Evolutionary conservation across 2,888 invertebrate species (phyloP).

Genomic region (Agonopterix arenella): DNA sequence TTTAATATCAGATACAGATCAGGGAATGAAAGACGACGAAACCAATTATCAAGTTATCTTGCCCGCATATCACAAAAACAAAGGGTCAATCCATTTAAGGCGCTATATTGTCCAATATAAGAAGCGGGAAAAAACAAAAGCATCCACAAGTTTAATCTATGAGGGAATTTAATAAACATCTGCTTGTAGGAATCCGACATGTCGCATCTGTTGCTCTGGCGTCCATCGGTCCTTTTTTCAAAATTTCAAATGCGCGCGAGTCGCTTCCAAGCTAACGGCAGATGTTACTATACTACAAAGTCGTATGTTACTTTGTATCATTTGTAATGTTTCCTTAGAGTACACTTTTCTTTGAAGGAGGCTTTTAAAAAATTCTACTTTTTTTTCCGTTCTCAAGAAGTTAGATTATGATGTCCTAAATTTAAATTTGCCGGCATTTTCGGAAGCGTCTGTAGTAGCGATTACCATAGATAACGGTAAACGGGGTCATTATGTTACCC

Average conservation of each 20-base stretch:
- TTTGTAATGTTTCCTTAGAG: slow-evolving; percentile 13
- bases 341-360: slow-evolving; percentile 12
- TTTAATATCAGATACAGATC: slow-evolving; percentile 28
- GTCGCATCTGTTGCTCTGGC: slow-evolving; percentile 68
- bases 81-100: slow-evolving; percentile 62
- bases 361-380: not conserved
- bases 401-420: slow-evolving; percentile 70
- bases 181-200: slow-evolving; percentile 71
- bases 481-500: slow-evolving; percentile 65
- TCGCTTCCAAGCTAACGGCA: slow-evolving; percentile 54
- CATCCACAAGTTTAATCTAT: slow-evolving; percentile 64
- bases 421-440: slow-evolving; percentile 63
- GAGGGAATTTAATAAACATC: slow-evolving; percentile 71
- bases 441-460: slow-evolving; percentile 47
- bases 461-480: slow-evolving; percentile 61
- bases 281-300: slow-evolving; percentile 44
- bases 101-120: slow-evolving; percentile 56
- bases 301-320: slow-evolving; percentile 20
- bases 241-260: slow-evolving; percentile 68
- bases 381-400: slow-evolving; percentile 15
- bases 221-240: slow-evolving; percentile 58
- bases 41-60: slow-evolving; percentile 53
- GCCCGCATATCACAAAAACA: slow-evolving; percentile 57
- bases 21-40: slow-evolving; percentile 35
- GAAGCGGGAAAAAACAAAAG: slow-evolving; percentile 58